A percentile compares a stretch with the other conserved stretches of the same genome.
phyloP scores from a whole-genome alignment of 2,797 vertebrate genomes.

The Arrhamphus sclerolepis region DNA sequence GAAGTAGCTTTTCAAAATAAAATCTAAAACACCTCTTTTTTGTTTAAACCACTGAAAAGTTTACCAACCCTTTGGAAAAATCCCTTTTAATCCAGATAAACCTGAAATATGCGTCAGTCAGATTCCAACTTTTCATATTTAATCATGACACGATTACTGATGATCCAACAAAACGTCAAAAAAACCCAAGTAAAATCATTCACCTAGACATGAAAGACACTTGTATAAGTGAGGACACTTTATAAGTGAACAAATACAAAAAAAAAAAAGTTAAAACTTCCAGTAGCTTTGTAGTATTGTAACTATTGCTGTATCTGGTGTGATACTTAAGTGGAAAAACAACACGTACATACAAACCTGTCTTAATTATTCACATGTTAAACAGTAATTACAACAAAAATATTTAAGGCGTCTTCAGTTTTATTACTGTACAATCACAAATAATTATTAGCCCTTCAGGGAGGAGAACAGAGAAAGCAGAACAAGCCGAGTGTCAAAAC shows the following conservation, averaged over 20 bases:
- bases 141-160: slow-evolving; percentile 45
- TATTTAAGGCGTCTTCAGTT: slow-evolving; percentile 74
- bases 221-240: not conserved
- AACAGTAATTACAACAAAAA: slow-evolving; percentile 73
- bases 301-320: slow-evolving; percentile 46
- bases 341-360: slow-evolving; percentile 48
- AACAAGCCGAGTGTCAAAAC: slow-evolving; percentile 62
- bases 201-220: slow-evolving; percentile 44
- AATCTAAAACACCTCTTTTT: too few relatives aligned
- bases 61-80: slow-evolving; percentile 36
- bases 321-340: slow-evolving; percentile 38
- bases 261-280: slow-evolving; percentile 25
- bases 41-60: slow-evolving; percentile 18
- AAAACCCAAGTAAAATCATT: slow-evolving; percentile 37
- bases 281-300: slow-evolving; percentile 39
- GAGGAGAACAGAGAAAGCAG: slow-evolving; percentile 83
- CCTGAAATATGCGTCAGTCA: slow-evolving; percentile 39
- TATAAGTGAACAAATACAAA: slow-evolving; percentile 34
- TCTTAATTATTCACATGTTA: slow-evolving; percentile 71
- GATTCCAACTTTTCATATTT: slow-evolving; percentile 33
- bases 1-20: slow-evolving; percentile 36
- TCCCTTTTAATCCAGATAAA: slow-evolving; percentile 65
- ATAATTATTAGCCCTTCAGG: slow-evolving; percentile 83
- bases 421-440: slow-evolving; percentile 80
- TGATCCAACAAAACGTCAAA: slow-evolving; percentile 35